These are phyloP conservation scores for Erethizon dorsatum DNA, from an alignment of 2,797 vertebrate species.

Conservation along the genomic window DNA sequence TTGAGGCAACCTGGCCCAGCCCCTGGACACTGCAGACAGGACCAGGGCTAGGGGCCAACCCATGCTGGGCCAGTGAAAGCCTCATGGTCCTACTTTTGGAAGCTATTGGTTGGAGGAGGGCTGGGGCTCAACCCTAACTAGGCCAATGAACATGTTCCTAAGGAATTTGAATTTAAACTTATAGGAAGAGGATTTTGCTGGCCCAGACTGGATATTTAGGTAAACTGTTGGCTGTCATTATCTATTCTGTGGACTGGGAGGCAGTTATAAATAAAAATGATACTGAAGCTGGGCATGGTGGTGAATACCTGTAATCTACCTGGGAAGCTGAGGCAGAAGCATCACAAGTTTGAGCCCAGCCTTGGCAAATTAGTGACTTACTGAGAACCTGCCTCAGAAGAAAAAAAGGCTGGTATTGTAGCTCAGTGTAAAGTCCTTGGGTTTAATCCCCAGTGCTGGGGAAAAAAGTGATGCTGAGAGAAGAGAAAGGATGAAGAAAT, in stretches of 20 bases:
- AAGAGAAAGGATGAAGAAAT: not conserved
- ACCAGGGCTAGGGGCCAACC: rapidly evolving
- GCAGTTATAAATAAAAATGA: not conserved
- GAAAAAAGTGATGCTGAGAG: not conserved
- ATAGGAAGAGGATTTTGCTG: not conserved
- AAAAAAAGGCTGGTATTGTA: not conserved
- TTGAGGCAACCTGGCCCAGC: not conserved
- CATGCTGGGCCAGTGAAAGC: not conserved
- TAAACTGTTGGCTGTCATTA: rapidly evolving
- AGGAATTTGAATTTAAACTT: not conserved
- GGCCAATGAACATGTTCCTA: not conserved
- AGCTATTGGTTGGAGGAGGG: not conserved
- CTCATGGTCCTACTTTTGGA: not conserved
- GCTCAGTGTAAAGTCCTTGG: not conserved
- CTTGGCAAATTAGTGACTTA: not conserved
- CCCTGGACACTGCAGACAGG: not conserved
- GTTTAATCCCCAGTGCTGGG: not conserved
- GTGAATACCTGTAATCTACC: not conserved
- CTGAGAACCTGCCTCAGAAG: not conserved
- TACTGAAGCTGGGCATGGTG: not conserved
- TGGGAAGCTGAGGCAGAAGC: not conserved
- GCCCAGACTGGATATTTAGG: not conserved
- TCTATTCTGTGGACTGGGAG: not conserved
- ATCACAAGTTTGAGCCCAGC: not conserved
- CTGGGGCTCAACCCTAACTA: too few species aligned